A percentile compares a stretch with the other conserved stretches of the same genome.
These are phyloP conservation scores for Chaenocephalus aceratus DNA, from an alignment of 2,113 vertebrate genomes.

Conservation along the genomic window DNA sequence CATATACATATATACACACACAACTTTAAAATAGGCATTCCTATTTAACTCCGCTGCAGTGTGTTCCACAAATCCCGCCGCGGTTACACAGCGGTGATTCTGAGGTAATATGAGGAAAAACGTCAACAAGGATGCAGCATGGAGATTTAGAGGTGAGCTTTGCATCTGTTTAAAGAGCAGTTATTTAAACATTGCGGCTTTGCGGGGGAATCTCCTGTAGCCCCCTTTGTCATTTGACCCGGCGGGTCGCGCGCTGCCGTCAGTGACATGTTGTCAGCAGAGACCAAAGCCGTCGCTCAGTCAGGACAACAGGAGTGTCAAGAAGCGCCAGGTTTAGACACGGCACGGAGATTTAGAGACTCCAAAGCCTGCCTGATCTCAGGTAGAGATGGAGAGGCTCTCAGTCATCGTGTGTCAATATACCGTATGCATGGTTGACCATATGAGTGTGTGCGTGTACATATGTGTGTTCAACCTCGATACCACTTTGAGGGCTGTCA, in stretches of 20 bases:
- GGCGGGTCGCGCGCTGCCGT: constrained; percentile 37
- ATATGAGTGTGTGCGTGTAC: constrained; percentile 6
- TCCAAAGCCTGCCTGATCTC: constrained; percentile 34
- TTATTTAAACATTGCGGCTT: constrained; percentile 65
- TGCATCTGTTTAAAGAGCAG: constrained; percentile 63
- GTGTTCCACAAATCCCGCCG: constrained; percentile 9
- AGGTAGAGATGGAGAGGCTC: constrained; percentile 41
- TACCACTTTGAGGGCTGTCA: constrained; percentile 8
- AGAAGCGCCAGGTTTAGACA: constrained; percentile 56
- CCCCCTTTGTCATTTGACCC: constrained; percentile 51
- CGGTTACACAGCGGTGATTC: neutral
- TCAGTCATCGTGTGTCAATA: constrained; percentile 4
- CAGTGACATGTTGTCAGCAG: constrained; percentile 46
- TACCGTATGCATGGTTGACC: constrained; percentile 10
- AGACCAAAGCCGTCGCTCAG: constrained; percentile 59
- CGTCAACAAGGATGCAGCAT: constrained; percentile 50
- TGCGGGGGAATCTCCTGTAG: constrained; percentile 17
- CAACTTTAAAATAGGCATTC: neutral
- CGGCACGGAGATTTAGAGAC: constrained; percentile 21
- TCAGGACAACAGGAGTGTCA: constrained; percentile 39
- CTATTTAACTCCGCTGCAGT: neutral
- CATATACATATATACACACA: neutral
- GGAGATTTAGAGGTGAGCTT: constrained; percentile 62
- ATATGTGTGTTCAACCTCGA: neutral
- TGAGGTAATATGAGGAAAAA: constrained; percentile 22